Percentiles rank a stretch among this genome's conserved stretches.
phyloP scores from a whole-genome alignment of 2,797 vertebrate species.

The Dermochelys coriacea region DNA sequence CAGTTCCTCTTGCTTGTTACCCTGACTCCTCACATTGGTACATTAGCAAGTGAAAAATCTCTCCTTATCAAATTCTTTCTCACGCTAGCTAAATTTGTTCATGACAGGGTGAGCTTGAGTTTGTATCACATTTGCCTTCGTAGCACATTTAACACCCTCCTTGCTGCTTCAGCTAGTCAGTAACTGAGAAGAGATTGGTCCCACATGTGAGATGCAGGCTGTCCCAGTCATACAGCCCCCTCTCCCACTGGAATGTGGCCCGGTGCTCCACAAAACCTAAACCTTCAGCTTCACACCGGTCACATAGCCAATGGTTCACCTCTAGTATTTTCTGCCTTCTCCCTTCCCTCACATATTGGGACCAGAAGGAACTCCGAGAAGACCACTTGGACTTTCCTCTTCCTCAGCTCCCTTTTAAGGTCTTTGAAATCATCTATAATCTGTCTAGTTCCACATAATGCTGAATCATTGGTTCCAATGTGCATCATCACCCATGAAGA shows the following conservation, averaged over 20 bases:
- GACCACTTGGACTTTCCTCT: neutral
- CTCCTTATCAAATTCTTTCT: neutral
- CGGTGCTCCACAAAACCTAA: neutral
- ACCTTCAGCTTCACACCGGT: neutral
- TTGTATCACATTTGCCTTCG: neutral
- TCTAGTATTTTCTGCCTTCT: neutral
- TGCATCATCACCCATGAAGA: neutral
- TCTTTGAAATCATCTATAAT: neutral
- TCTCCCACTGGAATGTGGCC: neutral
- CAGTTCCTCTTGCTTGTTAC: neutral
- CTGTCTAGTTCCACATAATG: neutral
- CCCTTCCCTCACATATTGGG: neutral
- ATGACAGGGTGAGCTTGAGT: neutral
- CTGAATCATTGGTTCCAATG: neutral
- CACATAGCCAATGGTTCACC: neutral
- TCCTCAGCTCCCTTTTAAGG: neutral
- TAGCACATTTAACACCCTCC: neutral
- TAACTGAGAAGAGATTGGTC: neutral
- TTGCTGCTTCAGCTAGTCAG: neutral
- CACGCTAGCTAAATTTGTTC: neutral
- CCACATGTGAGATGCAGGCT: neutral
- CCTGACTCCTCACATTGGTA: neutral
- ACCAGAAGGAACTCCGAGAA: neutral
- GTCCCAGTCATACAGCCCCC: neutral
- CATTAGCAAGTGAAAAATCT: neutral